Evolutionary conservation across 2,888 invertebrate species (phyloP).

Genomic region (Eueremaeus valkanovi): DNA sequence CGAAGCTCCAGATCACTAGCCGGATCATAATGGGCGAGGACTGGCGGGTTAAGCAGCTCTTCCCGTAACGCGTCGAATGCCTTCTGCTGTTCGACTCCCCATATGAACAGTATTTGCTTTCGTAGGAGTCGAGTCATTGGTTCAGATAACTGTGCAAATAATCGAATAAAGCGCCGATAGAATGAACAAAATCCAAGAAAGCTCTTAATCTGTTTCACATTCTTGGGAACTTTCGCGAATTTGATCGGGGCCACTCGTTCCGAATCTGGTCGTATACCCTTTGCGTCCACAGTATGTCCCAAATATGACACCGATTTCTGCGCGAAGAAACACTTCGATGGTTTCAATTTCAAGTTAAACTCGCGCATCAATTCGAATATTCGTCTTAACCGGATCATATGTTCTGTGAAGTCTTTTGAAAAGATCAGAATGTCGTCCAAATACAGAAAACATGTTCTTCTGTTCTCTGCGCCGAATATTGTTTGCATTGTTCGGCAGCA

Average conservation of each 20-base stretch:
- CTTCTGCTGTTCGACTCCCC: not conserved
- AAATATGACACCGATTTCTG: not conserved
- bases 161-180: not conserved
- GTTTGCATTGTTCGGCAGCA: constrained; percentile 46
- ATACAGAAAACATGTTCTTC: constrained; percentile 42
- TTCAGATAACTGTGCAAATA: not conserved
- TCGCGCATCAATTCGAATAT: constrained; percentile 43
- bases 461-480: constrained; percentile 44
- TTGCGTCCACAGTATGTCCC: not conserved
- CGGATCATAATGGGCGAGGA: not conserved
- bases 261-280: not conserved
- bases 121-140: not conserved
- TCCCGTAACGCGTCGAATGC: not conserved
- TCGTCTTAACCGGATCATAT: constrained; percentile 41
- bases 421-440: constrained; percentile 47
- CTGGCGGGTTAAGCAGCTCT: not conserved
- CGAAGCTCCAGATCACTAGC: not conserved
- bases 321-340: not conserved
- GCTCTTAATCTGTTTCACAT: not conserved
- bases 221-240: not conserved
- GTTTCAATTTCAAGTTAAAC: not conserved
- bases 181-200: constrained; percentile 13
- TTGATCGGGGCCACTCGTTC: not conserved
- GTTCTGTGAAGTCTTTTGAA: constrained; percentile 42
- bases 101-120: not conserved